Conservation (phyloP, 2,888 invertebrate genomes). For the Molanna angustata region DNA sequence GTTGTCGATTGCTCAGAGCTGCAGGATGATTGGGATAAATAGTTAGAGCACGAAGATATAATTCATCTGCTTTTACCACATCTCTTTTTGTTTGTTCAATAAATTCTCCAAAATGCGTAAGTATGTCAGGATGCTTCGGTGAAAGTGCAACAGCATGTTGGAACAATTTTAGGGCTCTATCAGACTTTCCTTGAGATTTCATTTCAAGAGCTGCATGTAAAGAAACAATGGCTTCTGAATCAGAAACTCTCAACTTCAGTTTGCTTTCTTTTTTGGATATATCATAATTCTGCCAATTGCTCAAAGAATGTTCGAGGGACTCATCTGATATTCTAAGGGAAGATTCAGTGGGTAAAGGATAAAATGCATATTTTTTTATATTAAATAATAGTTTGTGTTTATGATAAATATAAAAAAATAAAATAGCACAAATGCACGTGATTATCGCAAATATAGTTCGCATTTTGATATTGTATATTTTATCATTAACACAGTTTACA, state of each 20-base stretch:
- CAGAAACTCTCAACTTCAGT: conserved; percentile 40
- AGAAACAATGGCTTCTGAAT: conserved; percentile 78
- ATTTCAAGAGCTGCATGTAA: conserved; percentile 83
- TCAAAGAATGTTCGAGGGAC: conserved; percentile 9
- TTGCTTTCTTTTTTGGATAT: neutral
- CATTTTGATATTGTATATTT: no score
- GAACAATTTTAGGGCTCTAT: conserved; percentile 82
- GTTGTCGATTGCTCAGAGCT: conserved; percentile 75
- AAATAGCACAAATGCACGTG: conserved; percentile 10
- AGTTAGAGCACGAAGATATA: conserved; percentile 82
- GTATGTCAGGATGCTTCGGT: conserved; percentile 87
- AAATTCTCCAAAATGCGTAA: conserved; percentile 91
- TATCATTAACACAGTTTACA: no score
- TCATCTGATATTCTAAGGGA: conserved; percentile 15
- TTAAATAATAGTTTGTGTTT: conserved; percentile 4
- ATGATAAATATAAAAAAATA: conserved; percentile 2
- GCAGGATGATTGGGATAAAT: conserved; percentile 80
- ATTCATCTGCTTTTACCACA: conserved; percentile 84
- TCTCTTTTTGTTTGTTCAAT: conserved; percentile 83
- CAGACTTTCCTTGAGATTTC: conserved; percentile 75
- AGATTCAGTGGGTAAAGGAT: conserved; percentile 21
- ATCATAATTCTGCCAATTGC: conserved; percentile 1
- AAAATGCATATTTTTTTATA: conserved; percentile 13
- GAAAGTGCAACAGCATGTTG: conserved; percentile 90
- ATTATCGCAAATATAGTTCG: conserved; percentile 12